Percentiles rank a stretch among this genome's conserved stretches.
phyloP scores from a whole-genome alignment of 2,797 vertebrate species.

The Paramormyrops hopkinsi region DNA sequence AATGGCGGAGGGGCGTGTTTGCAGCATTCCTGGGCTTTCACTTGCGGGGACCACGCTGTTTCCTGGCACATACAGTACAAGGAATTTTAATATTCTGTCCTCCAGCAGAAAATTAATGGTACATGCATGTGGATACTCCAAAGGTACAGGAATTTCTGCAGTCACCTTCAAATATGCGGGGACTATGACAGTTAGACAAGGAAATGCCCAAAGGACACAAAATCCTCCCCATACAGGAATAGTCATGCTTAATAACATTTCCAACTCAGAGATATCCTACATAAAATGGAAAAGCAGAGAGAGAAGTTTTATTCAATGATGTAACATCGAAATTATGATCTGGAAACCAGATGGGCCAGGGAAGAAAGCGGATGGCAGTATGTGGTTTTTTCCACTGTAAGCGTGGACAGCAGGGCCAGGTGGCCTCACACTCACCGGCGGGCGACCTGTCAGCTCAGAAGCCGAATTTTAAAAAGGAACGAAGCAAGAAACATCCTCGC shows the following conservation, averaged over 20 bases:
- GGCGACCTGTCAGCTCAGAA: neutral
- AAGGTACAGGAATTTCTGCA: neutral
- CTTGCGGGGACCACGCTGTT: neutral
- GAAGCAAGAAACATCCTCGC: neutral
- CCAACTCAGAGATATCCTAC: neutral
- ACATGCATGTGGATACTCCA: neutral
- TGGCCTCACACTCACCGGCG: neutral
- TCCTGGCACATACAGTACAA: neutral
- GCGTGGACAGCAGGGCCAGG: neutral
- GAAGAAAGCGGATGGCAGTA: neutral
- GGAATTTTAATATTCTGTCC: neutral
- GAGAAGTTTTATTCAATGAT: neutral
- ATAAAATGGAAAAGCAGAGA: neutral
- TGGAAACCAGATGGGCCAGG: neutral
- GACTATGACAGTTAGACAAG: neutral
- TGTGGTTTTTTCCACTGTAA: neutral
- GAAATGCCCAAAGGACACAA: neutral
- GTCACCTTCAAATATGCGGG: neutral
- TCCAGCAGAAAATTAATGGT: neutral
- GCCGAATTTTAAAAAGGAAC: neutral
- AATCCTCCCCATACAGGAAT: neutral
- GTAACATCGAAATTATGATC: neutral
- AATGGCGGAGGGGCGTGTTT: neutral
- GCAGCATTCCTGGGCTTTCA: neutral
- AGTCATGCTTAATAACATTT: neutral